Conservation (phyloP, 1,140 invertebrate species). For the Paracyclopina nana region DNA sequence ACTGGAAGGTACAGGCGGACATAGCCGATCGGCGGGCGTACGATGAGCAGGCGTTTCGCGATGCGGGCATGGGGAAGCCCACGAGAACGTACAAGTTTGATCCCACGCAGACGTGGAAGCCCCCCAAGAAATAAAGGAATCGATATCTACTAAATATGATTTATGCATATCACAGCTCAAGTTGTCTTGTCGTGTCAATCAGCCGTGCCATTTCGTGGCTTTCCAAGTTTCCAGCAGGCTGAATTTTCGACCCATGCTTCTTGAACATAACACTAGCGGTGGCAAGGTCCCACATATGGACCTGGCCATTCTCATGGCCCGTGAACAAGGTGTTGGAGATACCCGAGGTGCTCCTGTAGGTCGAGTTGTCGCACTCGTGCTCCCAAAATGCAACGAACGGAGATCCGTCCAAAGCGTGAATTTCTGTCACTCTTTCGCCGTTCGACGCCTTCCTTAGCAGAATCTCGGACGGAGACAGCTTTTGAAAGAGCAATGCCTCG, state of each 20-base stretch:
- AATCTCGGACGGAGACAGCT: conserved; percentile 82
- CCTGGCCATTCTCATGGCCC: conserved; percentile 77
- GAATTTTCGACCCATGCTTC: conserved; percentile 34
- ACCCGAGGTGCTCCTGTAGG: conserved; percentile 66
- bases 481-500: conserved; percentile 93
- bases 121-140: conserved; percentile 5
- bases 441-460: conserved; percentile 85
- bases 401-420: conserved; percentile 73
- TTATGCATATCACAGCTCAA: too few species aligned
- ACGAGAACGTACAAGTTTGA: conserved; percentile 9
- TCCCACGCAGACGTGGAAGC: conserved; percentile 3
- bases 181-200: too few species aligned
- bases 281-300: conserved; percentile 96
- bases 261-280: conserved; percentile 66
- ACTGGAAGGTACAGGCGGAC: conserved; percentile 11
- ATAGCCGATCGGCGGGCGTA: conserved; percentile 1
- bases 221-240: too few species aligned
- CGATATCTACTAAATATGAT: too few species aligned
- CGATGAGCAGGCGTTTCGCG: conserved; percentile 10
- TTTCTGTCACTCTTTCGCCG: conserved; percentile 48
- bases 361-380: conserved; percentile 87
- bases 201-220: too few species aligned
- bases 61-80: conserved; percentile 1
- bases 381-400: conserved; percentile 87
- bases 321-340: conserved; percentile 73